Evolutionary conservation across 2,113 vertebrate genomes (phyloP).

Genomic region (Chlorodrepanis virens): DNA sequence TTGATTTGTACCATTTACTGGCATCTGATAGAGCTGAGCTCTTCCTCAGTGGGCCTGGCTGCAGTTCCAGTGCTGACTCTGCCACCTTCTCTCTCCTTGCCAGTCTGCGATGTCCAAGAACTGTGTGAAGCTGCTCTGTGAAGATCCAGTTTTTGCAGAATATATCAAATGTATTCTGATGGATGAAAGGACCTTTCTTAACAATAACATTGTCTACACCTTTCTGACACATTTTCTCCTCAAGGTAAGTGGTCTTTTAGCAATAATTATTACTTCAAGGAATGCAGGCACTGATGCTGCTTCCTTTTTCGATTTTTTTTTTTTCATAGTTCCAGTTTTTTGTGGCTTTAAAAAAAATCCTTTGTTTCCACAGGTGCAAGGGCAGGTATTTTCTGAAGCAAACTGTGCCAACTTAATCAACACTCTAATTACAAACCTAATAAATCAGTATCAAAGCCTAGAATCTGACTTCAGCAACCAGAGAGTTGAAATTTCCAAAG

Average conservation of each 20-base stretch:
- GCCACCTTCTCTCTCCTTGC: not conserved
- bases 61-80: not conserved
- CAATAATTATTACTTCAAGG: not conserved
- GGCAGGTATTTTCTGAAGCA: constrained; percentile 93
- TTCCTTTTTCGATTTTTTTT: not conserved
- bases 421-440: constrained; percentile 91
- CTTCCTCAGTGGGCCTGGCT: not conserved
- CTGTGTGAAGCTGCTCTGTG: constrained; percentile 95
- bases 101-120: constrained; percentile 93
- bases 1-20: not conserved
- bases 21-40: not conserved
- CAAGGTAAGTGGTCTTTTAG: constrained; percentile 76
- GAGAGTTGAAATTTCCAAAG: constrained; percentile 90
- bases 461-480: constrained; percentile 90
- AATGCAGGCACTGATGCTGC: not conserved
- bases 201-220: constrained; percentile 91
- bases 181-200: constrained; percentile 96
- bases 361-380: constrained; percentile 79
- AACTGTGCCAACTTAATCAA: constrained; percentile 93
- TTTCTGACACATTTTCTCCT: constrained; percentile 96
- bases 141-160: constrained; percentile 96
- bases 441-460: constrained; percentile 91
- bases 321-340: not conserved
- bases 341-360: not conserved
- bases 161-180: constrained; percentile 98